These are phyloP conservation scores for Drosophila anceps DNA, from an alignment of 2,888 invertebrate species.

Conservation along the genomic window DNA sequence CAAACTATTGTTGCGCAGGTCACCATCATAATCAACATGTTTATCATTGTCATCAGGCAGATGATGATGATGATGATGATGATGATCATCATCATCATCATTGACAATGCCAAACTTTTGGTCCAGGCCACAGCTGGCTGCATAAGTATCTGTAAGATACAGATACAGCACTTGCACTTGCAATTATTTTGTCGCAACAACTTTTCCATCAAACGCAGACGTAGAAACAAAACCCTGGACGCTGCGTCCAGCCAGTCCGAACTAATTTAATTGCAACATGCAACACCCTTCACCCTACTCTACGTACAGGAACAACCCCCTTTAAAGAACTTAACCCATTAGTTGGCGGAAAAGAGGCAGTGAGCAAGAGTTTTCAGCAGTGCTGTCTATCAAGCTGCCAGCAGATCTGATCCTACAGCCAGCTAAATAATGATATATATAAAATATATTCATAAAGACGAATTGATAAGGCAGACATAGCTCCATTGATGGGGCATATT, in stretches of 20 bases:
- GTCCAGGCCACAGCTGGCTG: constrained; percentile 14
- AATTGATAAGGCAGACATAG: neutral
- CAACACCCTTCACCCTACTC: constrained; percentile 39
- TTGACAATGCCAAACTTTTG: constrained; percentile 49
- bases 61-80: neutral
- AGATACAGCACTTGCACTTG: constrained; percentile 49
- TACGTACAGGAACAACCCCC: neutral
- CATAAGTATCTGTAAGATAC: constrained; percentile 46
- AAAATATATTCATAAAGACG: neutral
- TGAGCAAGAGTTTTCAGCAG: neutral
- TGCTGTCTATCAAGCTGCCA: neutral
- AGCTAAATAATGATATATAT: neutral
- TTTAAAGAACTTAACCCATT: constrained; percentile 8
- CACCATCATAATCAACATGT: constrained; percentile 56
- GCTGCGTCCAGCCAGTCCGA: constrained; percentile 32
- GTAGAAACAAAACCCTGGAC: constrained; percentile 37
- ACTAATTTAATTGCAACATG: constrained; percentile 75
- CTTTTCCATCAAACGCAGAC: constrained; percentile 76
- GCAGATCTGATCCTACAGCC: neutral
- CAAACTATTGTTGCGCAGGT: constrained; percentile 77
- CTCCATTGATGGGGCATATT: no score
- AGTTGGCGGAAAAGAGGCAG: neutral
- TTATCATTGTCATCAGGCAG: constrained; percentile 8
- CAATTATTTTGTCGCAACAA: constrained; percentile 68
- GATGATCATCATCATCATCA: constrained; percentile 13